phyloP scores from a whole-genome alignment of 2,888 invertebrate genomes.

The Meteorus colon region DNA sequence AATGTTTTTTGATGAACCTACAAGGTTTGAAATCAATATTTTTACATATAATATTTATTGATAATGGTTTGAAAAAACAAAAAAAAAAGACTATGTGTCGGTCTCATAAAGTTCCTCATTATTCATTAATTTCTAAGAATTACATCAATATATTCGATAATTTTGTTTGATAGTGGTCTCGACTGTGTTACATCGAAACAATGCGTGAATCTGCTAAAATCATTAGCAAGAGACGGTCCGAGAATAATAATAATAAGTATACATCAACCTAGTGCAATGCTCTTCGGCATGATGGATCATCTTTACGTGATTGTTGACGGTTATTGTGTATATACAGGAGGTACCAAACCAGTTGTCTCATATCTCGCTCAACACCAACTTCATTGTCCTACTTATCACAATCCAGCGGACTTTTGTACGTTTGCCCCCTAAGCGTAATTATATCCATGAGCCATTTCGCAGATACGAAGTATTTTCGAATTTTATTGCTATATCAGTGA shows the following conservation, averaged over 20 bases:
- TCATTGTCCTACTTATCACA: slow-evolving; percentile 90
- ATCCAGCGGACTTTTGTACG: slow-evolving; percentile 93
- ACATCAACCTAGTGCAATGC: slow-evolving; percentile 91
- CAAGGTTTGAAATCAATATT: slow-evolving; percentile 76
- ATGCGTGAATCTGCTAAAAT: slow-evolving; percentile 85
- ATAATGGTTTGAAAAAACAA: too few species aligned
- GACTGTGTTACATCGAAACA: slow-evolving; percentile 90
- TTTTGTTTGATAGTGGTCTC: slow-evolving; percentile 79
- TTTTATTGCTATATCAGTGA: too few species aligned
- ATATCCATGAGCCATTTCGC: background rate
- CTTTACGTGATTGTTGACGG: slow-evolving; percentile 89
- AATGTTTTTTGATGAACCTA: slow-evolving; percentile 84
- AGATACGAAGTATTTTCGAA: too few species aligned
- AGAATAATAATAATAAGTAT: slow-evolving; percentile 91
- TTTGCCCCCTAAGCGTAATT: slow-evolving; percentile 52
- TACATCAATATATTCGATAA: background rate
- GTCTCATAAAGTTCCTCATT: slow-evolving; percentile 66
- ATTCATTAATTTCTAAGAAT: background rate
- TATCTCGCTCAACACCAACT: slow-evolving; percentile 82
- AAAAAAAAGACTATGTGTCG: too few species aligned
- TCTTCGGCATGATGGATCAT: slow-evolving; percentile 92
- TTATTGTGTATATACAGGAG: slow-evolving; percentile 86
- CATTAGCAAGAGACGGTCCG: slow-evolving; percentile 84
- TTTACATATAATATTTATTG: too few species aligned
- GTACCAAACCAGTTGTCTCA: slow-evolving; percentile 83